Evolutionary conservation across 1,140 invertebrate species (phyloP).

Genomic region (Aphaenogaster floridana): DNA sequence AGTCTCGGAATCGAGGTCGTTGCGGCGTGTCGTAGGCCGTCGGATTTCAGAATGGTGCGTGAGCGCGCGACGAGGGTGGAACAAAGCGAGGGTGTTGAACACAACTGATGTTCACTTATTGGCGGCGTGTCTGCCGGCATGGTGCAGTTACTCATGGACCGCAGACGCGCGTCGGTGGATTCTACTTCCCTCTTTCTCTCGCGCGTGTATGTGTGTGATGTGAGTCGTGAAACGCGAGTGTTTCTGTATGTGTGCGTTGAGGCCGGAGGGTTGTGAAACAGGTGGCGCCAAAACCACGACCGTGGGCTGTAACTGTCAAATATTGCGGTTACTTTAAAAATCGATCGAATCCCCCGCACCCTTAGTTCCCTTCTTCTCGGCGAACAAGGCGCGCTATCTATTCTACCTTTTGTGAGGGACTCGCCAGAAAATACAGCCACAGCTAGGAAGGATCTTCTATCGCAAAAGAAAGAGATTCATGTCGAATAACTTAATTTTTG

Average conservation of each 20-base stretch:
- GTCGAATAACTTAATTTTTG: background rate
- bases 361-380: constrained; percentile 13
- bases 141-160: constrained; percentile 82
- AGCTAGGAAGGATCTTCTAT: background rate
- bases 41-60: constrained; percentile 71
- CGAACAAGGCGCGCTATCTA: constrained; percentile 56
- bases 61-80: constrained; percentile 72
- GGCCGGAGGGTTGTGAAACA: constrained; percentile 83
- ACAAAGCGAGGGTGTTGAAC: constrained; percentile 83
- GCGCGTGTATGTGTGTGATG: constrained; percentile 28
- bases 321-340: constrained; percentile 86
- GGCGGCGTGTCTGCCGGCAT: constrained; percentile 86
- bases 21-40: constrained; percentile 62
- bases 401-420: constrained; percentile 40
- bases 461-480: background rate
- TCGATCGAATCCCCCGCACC: constrained; percentile 78
- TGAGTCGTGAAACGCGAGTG: constrained; percentile 54
- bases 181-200: constrained; percentile 66
- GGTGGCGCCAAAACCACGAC: constrained; percentile 84
- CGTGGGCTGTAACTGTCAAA: constrained; percentile 84
- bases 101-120: constrained; percentile 87
- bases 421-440: constrained; percentile 6
- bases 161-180: constrained; percentile 70
- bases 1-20: constrained; percentile 44
- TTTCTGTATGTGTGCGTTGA: background rate